A percentile compares a stretch with the other conserved stretches of the same genome.
Evolutionary conservation across 2,888 invertebrate genomes (phyloP).

Genomic region (Lacanobia oleracea): DNA sequence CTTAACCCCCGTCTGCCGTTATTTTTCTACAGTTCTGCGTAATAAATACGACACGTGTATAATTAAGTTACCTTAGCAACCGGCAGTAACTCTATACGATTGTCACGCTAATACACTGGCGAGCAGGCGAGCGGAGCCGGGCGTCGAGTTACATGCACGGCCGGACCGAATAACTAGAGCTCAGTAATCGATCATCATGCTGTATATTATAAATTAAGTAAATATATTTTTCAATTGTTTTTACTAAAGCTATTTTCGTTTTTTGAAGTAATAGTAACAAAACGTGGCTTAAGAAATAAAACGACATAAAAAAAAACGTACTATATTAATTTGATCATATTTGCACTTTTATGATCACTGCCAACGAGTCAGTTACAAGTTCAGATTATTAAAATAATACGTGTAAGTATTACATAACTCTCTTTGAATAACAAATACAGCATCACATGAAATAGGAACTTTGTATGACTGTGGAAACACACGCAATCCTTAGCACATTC

Average conservation of each 20-base stretch:
- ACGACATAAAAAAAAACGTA: too few relatives aligned
- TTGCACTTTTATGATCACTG: too few relatives aligned
- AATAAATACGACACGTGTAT: constrained; percentile 59
- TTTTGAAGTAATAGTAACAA: too few relatives aligned
- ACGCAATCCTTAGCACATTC: not conserved
- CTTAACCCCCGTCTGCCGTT: constrained; percentile 5
- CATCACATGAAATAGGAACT: too few relatives aligned
- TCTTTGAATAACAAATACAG: too few relatives aligned
- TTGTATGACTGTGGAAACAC: not conserved
- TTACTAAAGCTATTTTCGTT: too few relatives aligned
- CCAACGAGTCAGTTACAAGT: too few relatives aligned
- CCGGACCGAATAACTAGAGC: constrained; percentile 50
- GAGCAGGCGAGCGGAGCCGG: constrained; percentile 68
- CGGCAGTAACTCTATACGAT: constrained; percentile 74
- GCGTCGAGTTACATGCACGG: constrained; percentile 70
- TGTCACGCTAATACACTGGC: constrained; percentile 73
- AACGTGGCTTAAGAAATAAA: too few relatives aligned
- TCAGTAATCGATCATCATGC: constrained; percentile 42
- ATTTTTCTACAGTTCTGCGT: constrained; percentile 38
- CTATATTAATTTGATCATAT: too few relatives aligned
- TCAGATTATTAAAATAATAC: too few relatives aligned
- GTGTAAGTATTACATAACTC: too few relatives aligned
- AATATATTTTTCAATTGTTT: not conserved
- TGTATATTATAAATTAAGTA: constrained; percentile 10
- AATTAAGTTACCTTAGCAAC: constrained; percentile 68